Percentiles rank a stretch among this genome's conserved stretches.
Evolutionary conservation across 2,888 invertebrate genomes (phyloP).

Genomic region (Cheilosia soror): DNA sequence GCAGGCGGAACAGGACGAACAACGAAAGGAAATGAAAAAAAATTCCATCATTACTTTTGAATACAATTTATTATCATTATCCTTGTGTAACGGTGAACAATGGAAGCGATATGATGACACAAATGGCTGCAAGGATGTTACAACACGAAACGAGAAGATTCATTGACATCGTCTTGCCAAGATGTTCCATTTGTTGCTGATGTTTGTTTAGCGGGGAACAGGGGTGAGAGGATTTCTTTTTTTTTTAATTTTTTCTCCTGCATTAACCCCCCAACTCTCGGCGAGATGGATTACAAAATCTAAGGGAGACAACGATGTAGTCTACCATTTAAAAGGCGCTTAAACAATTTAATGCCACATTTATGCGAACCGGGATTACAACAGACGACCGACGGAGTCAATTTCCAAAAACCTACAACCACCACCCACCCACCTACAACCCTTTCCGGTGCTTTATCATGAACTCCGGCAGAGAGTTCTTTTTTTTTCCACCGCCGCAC

Average conservation of each 20-base stretch:
- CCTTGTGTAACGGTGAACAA: conserved; percentile 73
- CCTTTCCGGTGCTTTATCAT: conserved; percentile 73
- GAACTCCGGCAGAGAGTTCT: conserved; percentile 50
- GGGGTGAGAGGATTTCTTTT: conserved; percentile 25
- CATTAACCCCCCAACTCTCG: not conserved
- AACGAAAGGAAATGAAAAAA: conserved; percentile 21
- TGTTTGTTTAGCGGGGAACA: conserved; percentile 30
- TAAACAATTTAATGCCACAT: conserved; percentile 75
- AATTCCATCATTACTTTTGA: conserved; percentile 74
- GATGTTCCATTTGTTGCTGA: conserved; percentile 75
- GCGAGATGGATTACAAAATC: conserved; percentile 60
- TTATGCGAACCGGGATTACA: conserved; percentile 74
- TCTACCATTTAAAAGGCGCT: conserved; percentile 70
- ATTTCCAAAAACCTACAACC: conserved; percentile 44
- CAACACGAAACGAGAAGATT: conserved; percentile 65
- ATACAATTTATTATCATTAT: conserved; percentile 76
- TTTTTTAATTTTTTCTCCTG: conserved; percentile 19
- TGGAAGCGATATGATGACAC: conserved; percentile 74
- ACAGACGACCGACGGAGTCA: conserved; percentile 60
- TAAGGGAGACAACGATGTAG: conserved; percentile 11
- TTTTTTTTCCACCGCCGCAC: conserved; percentile 30
- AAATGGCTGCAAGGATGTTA: conserved; percentile 72
- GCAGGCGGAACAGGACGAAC: conserved; percentile 35
- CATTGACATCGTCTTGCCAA: conserved; percentile 73
- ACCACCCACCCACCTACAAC: conserved; percentile 49